Conservation (phyloP, 2,888 invertebrate genomes). For the Oxystoma pomonae region DNA sequence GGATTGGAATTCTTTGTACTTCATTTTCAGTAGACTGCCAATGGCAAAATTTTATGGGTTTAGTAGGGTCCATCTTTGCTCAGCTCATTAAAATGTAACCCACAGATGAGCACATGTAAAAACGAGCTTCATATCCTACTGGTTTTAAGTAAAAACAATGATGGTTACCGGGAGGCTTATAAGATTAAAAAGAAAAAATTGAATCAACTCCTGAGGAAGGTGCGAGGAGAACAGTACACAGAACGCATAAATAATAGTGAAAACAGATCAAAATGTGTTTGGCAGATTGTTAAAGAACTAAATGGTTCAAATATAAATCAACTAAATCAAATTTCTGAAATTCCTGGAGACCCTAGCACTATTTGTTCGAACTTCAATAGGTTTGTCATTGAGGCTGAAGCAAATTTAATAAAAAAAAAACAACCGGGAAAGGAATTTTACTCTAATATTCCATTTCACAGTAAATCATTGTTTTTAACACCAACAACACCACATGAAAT, state of each 20-base stretch:
- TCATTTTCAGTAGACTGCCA: neutral
- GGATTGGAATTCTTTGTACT: neutral
- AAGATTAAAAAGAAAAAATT: neutral
- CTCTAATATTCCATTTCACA: neutral
- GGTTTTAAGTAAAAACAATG: neutral
- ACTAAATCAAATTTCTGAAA: neutral
- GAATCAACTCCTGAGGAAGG: neutral
- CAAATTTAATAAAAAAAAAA: neutral
- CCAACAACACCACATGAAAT: neutral
- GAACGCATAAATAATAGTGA: neutral
- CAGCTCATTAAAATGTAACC: neutral
- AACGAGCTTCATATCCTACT: neutral
- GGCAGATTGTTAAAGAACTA: neutral
- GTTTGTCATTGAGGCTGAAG: neutral
- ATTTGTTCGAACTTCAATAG: neutral
- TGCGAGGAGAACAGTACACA: neutral
- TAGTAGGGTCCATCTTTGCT: neutral
- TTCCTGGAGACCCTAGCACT: neutral
- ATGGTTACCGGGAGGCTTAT: neutral
- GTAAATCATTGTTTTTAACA: neutral
- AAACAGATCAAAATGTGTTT: neutral
- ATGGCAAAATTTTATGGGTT: neutral
- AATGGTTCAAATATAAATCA: neutral
- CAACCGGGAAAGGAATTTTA: neutral
- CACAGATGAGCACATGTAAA: neutral